Base-by-base conservation (phyloP, 2,888 invertebrate species). In the Hydrotaea cyrtoneurina region DNA sequence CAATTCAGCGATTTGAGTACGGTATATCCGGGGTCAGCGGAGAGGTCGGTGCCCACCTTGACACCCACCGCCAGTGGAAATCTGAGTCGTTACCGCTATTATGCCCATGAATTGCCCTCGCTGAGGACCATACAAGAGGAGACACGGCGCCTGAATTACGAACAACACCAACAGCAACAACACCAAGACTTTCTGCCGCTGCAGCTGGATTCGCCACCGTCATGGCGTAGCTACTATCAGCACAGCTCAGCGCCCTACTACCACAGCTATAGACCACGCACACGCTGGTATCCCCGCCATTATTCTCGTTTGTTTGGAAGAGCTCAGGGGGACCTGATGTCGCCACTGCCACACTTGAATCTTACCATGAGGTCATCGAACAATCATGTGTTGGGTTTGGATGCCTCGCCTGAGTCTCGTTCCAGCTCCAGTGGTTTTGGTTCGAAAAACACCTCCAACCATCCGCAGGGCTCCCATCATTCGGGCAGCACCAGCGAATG, bases 361-460 rank as follows among this genome's bases (percentile, higher is more conserved):
- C 87, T 91, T 0, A 89, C 91, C 15, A 86, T 92, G 85, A 90
- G 91, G 31, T 87, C 86, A 5, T 74, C 76, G 13, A 79, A 80
- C 7, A 69, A 77, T 31, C 64, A 82, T 15, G 87, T 86, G 55
- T 87, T 90, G 57, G 92, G 93, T 0, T 93, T 94, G 90, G 96
- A 96, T 90, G 96, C 96, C 10, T 97, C 97, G 3, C 97, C 97
- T 0, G 97, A 97, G 91, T 96, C 96, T 89, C 94, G 97, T 73
- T 97, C 97, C 19, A 97, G 97, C 89, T 97, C 97, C 50, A 97
- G 97, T 90, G 97, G 97, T 15, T 97, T 97, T 91, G 97, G 97
- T 83, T 97, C 97, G 90, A 97, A 97, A 91, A 98, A 97, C 93
- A 97, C 97, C 46, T 96, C 96, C 31, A 92, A 92, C 80, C 96